Percentiles rank a stretch among this genome's conserved stretches.
These are phyloP conservation scores for Watsonalla binaria DNA, from an alignment of 2,888 invertebrate species.

Conservation along the genomic window DNA sequence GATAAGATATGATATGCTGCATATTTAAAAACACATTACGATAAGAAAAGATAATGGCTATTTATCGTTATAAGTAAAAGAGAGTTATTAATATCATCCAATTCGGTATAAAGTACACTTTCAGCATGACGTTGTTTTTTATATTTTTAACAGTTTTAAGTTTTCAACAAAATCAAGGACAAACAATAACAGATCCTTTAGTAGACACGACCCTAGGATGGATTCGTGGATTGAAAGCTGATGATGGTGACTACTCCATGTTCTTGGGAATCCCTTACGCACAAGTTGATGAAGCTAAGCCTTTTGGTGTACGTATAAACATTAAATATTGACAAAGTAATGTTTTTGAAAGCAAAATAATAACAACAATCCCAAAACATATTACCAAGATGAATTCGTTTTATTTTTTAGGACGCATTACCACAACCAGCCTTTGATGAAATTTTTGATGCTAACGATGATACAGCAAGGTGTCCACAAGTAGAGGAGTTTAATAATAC, in stretches of 20 bases:
- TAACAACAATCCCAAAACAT: too few species aligned
- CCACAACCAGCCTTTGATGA: constrained; percentile 16
- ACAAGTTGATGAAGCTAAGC: background rate
- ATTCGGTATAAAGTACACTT: background rate
- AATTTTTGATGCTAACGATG: constrained; percentile 23
- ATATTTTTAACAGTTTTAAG: background rate
- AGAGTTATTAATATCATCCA: too few species aligned
- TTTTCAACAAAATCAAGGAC: background rate
- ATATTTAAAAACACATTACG: too few species aligned
- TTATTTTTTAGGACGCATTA: background rate
- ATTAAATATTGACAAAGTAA: too few species aligned
- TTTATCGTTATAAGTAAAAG: too few species aligned
- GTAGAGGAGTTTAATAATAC: constrained; percentile 26
- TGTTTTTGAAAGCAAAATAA: background rate
- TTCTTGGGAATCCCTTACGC: background rate
- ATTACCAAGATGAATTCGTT: background rate
- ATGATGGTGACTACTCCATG: background rate
- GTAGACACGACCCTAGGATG: background rate
- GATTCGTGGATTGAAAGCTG: background rate
- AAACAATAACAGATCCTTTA: background rate
- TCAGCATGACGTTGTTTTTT: background rate
- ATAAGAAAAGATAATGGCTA: too few species aligned
- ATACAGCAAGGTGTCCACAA: constrained; percentile 22
- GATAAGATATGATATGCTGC: too few species aligned
- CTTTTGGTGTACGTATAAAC: background rate